Evolutionary conservation across 2,113 vertebrate species (phyloP), one percentile per base, ranked within the genome.

Genomic region (Halcyon malimbica): DNA sequence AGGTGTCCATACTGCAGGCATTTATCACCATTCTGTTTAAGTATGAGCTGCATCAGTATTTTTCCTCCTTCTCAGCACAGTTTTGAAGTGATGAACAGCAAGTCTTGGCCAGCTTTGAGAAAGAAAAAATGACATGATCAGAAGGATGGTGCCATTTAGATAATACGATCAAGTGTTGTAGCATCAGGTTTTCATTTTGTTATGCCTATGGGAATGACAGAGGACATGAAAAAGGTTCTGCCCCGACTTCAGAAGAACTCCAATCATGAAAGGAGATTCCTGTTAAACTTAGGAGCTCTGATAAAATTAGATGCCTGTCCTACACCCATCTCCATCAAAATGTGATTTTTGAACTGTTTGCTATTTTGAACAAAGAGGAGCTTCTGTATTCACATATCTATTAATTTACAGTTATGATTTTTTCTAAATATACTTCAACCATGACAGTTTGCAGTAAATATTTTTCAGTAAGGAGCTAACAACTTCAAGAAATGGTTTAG

Each of bases 361-460:
- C 20, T 3, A 9, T 62, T 60, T 86, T 51, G 25, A 37, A 39
- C 13, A 26, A 42, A 51, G 4, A 68, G 6, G 67, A 26, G 9
- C 8, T 60, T 50, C 26, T 71, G 28, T 77, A 33, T 5, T 67
- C 26, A 26, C 1, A 4, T 25, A 17, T 8, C 11, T 25, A 26
- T 25, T 17, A 0, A 1, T 56, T 28, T 33, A 19, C 4, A 3
- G 9, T 41, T 41, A 24, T 15, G 10, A 39, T 26, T 62, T 57
- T 57, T 68, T 63, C 21, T 41, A 37, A 16, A 33, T 46, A 11
- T 28, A 21, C 7, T 35, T 77, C 50, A 73, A 37, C 1, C 19
- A 35, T 64, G 19, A 16, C 9, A 39, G 21, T 60, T 69, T 79
- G 65, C 24, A 31, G 10, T 5, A 60, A 6, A 3, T 33, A 15